Base-by-base conservation (phyloP, 2,113 vertebrate species). In the Ursus arctos region DNA sequence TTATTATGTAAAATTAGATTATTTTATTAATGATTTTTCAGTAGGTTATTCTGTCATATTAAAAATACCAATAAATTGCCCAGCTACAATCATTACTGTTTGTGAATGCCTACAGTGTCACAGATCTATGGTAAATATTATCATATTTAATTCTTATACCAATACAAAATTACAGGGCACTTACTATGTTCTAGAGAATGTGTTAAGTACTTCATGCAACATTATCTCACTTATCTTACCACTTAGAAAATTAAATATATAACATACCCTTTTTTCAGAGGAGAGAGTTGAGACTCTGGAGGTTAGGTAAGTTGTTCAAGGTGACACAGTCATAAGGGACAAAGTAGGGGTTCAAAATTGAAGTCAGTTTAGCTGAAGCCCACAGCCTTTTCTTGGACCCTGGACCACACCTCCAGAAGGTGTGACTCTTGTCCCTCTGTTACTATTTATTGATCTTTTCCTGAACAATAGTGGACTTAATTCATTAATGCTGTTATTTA, bases 151-250 rank as follows among this genome's bases (percentile, higher is more conserved):
- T 87, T 81, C 36, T 87, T 26, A n/a, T 24, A 40, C n/a, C 12
- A 67, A 65, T n/a, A 31, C 22, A 82, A 47, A 89, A 72, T 57
- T 79, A 72, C 10, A 91, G 36, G 53, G 31, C 9, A 63, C 43
- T 91, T 36, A 87, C 69, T 92, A 5, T 36, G 6, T 49, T 77
- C 12, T 51, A 40, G 51, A n/a, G 22, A 92, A 80, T 72, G 24
- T 95, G 51, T 49, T 96, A 79, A 49, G 88, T 8, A 76, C 55
- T 81, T 88, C 67, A 85, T 93, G 24, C 40, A 85, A 59, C 21
- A 33, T 69, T 76, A 61, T 85, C 31, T 97, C 2, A 22, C 47
- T 22, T 79, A 26, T 72, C 31, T 67, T 49, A 36, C 47, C 33
- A 74, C 40, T 55, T 49, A 12, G 69, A 71, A 83, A 92, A 57